Evolutionary conservation across 2,888 invertebrate genomes (phyloP), one percentile per base, ranked within the genome.

Genomic region (Thyatira batis): DNA sequence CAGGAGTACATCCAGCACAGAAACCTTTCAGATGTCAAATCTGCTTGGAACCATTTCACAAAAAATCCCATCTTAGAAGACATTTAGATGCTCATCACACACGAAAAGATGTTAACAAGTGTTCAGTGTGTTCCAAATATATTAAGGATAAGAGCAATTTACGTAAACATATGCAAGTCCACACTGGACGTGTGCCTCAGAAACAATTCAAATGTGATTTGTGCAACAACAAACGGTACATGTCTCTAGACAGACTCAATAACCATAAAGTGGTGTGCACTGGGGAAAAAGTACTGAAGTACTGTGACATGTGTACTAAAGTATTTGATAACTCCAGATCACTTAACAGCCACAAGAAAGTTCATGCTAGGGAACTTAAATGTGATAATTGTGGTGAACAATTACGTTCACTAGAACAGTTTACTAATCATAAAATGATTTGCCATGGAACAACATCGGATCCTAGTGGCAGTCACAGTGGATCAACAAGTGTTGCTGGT

Each of bases 151-250:
- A 92, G 64, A 92, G 92, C 72, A 92, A 92, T 70, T 76, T 92
- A 62, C 90, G 92, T 59, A 92, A 92, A 69, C 92, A 92, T 67
- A 92, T 92, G 92, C 92, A 92, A 76, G 92, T 92, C n/a, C 92
- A 92, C 64, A 92, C 92, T 33, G 92, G 92, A 1, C 78, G 92
- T 39, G 90, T 92, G 50, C 92, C 92, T 51, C 92, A 92, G 67
- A 92, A 92, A 73, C 92, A 92, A 71, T 92, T 92, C 65, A 92
- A 92, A 71, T 92, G 92, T 84, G 92, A 92, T 69, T 73, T 92
- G 51, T 92, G 92, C 68, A 92, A 92, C 69, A 92, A 92, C 60
- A 92, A 92, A 68, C 86, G 92, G 23, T 92, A 92, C 69, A 92
- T 92, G 92, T 92, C 92, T 39, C 69, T 92, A 25, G 92, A 92